Percentiles rank a stretch among this genome's conserved stretches.
Conservation (phyloP, 2,113 vertebrate genomes). For the Herpetotheres cachinnans region DNA sequence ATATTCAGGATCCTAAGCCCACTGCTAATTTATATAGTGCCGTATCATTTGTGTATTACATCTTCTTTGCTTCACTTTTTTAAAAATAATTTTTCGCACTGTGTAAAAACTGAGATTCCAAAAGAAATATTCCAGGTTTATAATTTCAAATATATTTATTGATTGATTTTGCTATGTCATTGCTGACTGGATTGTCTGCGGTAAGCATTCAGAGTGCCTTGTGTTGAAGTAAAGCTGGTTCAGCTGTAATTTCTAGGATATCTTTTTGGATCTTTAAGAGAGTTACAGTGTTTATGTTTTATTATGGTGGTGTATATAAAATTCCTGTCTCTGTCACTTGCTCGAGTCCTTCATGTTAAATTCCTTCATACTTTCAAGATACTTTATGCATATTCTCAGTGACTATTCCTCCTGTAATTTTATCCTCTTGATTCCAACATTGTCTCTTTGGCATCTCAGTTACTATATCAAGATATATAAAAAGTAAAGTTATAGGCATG, state of each 20-base stretch:
- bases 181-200: background rate
- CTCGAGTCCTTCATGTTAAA: background rate
- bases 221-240: background rate
- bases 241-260: background rate
- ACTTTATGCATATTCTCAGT: background rate
- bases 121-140: background rate
- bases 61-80: background rate
- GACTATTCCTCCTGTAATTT: background rate
- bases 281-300: background rate
- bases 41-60: accelerated
- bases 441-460: background rate
- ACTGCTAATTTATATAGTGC: background rate
- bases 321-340: background rate
- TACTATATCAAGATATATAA: background rate
- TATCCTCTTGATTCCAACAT: background rate
- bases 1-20: background rate
- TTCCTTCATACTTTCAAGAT: background rate
- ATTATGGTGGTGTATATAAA: background rate
- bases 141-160: background rate
- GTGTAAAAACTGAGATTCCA: background rate
- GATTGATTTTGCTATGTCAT: background rate
- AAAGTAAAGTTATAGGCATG: background rate
- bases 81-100: background rate
- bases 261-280: background rate
- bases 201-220: background rate